Conservation (phyloP, 2,113 vertebrate species). For the Trochalopteron elliotii region DNA sequence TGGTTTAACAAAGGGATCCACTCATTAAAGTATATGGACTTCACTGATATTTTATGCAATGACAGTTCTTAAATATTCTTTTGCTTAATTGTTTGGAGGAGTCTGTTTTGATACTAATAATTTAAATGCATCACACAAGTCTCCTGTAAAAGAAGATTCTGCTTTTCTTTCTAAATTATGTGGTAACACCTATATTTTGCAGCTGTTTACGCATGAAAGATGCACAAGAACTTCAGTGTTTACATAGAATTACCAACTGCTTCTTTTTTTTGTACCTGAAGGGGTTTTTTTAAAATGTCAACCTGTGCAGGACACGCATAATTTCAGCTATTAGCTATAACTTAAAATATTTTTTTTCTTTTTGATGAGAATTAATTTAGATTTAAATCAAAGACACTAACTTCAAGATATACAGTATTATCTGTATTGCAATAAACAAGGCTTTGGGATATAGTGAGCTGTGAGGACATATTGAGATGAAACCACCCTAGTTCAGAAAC, state of each 20-base stretch:
- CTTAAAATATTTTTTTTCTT: rapidly evolving
- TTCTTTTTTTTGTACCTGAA: neutral
- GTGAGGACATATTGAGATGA: neutral
- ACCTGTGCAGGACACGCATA: rapidly evolving
- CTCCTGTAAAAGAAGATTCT: neutral
- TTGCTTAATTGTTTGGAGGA: neutral
- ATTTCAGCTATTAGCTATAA: neutral
- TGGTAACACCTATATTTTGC: neutral
- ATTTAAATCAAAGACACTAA: neutral
- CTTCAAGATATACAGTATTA: neutral
- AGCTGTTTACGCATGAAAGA: neutral
- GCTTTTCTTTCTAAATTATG: neutral
- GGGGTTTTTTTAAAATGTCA: too few relatives aligned
- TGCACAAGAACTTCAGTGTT: neutral
- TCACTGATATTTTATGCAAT: neutral
- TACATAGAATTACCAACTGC: neutral
- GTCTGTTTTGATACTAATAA: neutral
- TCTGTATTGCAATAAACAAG: neutral
- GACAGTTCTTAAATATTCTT: neutral
- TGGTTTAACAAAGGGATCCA: neutral
- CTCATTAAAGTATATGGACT: neutral
- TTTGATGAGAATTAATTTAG: neutral
- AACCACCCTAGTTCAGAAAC: neutral
- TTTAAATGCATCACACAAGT: neutral
- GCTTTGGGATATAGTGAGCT: neutral